Percentiles rank a stretch among this genome's conserved stretches.
Conservation (phyloP, 2,797 vertebrate species). For the Carapus acus region DNA sequence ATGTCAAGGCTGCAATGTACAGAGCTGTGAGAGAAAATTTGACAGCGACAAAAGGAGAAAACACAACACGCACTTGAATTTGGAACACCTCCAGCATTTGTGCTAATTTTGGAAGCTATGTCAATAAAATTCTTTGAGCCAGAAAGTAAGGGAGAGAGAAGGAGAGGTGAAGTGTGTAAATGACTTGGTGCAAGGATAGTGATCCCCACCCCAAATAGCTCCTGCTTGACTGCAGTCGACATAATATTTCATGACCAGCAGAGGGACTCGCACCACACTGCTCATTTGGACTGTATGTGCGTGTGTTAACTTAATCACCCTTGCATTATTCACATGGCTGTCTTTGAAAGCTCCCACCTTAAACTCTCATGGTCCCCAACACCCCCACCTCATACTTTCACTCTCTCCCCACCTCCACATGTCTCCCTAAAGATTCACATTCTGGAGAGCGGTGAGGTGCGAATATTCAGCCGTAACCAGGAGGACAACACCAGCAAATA, state of each 20-base stretch:
- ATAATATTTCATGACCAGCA: constrained; percentile 48
- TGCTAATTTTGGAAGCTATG: constrained; percentile 68
- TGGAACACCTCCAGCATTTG: constrained; percentile 57
- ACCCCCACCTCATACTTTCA: not conserved
- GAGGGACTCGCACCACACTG: constrained; percentile 56
- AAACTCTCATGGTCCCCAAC: too few relatives aligned
- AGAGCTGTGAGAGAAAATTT: constrained; percentile 25
- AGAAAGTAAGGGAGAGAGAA: constrained; percentile 45
- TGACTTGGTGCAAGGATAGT: too few relatives aligned
- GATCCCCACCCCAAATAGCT: too few relatives aligned
- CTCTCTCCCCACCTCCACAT: not conserved
- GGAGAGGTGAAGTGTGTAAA: constrained; percentile 17
- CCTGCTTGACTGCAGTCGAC: constrained; percentile 58
- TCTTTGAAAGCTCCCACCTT: not conserved
- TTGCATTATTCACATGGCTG: constrained; percentile 8
- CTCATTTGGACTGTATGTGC: not conserved
- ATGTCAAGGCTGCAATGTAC: constrained; percentile 20
- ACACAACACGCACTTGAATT: constrained; percentile 45
- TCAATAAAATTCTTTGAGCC: constrained; percentile 69
- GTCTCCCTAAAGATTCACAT: constrained; percentile 78
- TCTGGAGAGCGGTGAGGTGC: constrained; percentile 79
- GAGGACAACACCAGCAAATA: constrained; percentile 91
- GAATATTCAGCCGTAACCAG: constrained; percentile 88
- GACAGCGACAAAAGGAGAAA: constrained; percentile 24
- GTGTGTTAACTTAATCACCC: too few relatives aligned